Conservation (phyloP, 2,113 vertebrate species). For the Sardina pilchardus region DNA sequence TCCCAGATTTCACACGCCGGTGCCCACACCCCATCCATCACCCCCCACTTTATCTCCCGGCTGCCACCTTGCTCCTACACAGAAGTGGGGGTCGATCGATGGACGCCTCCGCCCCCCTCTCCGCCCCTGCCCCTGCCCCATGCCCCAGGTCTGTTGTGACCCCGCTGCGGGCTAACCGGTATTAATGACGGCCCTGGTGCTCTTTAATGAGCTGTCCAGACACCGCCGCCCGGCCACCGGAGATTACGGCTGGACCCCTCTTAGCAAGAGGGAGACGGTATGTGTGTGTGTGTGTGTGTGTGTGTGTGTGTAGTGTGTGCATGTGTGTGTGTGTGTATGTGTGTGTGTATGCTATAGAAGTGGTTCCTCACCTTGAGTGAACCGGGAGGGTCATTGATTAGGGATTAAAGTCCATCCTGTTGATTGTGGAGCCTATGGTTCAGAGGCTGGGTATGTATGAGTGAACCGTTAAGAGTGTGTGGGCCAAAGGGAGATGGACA, state of each 20-base stretch:
- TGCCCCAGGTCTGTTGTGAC: slow-evolving; percentile 26
- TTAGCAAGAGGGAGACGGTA: background rate
- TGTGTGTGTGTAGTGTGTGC: slow-evolving; percentile 5
- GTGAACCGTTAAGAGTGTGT: background rate
- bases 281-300: slow-evolving; percentile 1
- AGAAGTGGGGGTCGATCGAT: background rate
- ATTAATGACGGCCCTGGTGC: slow-evolving; percentile 59
- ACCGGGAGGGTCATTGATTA: background rate
- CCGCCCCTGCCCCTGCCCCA: slow-evolving; percentile 21
- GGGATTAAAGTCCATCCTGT: background rate
- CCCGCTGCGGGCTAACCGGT: slow-evolving; percentile 51
- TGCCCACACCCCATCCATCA: background rate
- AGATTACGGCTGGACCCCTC: slow-evolving; percentile 51
- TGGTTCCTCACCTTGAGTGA: slow-evolving; percentile 7
- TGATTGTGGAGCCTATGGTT: background rate
- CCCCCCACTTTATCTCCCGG: background rate
- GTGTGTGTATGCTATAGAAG: background rate
- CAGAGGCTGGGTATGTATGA: background rate
- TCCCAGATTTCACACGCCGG: slow-evolving; percentile 12
- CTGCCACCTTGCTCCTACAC: background rate
- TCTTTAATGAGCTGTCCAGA: slow-evolving; percentile 57
- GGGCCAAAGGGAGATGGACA: too few relatives aligned
- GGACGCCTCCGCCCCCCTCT: slow-evolving; percentile 40
- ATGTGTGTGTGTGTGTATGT: slow-evolving; percentile 13
- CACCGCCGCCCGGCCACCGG: background rate